phyloP scores from a whole-genome alignment of 2,888 invertebrate genomes.

The Copidosoma aretas region DNA sequence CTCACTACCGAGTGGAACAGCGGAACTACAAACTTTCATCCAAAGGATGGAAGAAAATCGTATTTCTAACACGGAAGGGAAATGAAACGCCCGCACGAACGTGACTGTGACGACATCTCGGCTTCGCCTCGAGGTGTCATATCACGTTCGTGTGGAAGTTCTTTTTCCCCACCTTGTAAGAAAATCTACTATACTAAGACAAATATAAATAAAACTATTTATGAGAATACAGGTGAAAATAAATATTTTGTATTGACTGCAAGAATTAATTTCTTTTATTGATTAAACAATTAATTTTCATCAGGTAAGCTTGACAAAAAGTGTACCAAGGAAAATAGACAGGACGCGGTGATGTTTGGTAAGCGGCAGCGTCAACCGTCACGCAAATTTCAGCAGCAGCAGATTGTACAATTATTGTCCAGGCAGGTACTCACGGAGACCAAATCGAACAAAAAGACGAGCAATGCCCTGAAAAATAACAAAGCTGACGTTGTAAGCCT shows the following conservation, averaged over 20 bases:
- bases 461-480: constrained; percentile 5
- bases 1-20: too few relatives aligned
- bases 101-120: too few relatives aligned
- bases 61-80: too few relatives aligned
- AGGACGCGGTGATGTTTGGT: constrained; percentile 36
- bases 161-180: too few relatives aligned
- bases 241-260: not conserved
- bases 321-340: constrained; percentile 53
- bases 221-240: constrained; percentile 28
- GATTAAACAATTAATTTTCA: not conserved
- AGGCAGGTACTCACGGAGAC: constrained; percentile 59
- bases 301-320: constrained; percentile 43
- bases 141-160: too few relatives aligned
- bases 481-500: not conserved
- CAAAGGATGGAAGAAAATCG: too few relatives aligned
- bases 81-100: too few relatives aligned
- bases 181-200: too few relatives aligned
- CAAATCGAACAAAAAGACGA: constrained; percentile 55
- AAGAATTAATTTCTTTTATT: too few relatives aligned
- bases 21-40: too few relatives aligned
- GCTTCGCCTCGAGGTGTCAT: too few relatives aligned
- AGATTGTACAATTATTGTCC: constrained; percentile 39
- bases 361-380: constrained; percentile 41
- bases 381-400: constrained; percentile 37
- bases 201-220: constrained; percentile 31